Percentiles rank a stretch among this genome's conserved stretches.
Conservation (phyloP, 2,797 vertebrate species). For the Coreius guichenoti region DNA sequence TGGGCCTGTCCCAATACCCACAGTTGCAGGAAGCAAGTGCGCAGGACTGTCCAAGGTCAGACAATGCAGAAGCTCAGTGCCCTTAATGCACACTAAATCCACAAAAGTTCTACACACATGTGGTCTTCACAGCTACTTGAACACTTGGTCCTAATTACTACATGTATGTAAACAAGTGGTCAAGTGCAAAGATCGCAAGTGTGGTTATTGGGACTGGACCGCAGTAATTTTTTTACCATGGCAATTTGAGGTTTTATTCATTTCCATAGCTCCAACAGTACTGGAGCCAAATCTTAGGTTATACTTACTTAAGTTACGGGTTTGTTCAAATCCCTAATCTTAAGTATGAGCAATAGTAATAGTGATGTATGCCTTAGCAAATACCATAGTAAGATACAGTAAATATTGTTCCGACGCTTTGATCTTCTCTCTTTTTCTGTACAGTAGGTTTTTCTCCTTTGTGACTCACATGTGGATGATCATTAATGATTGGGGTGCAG, state of each 20-base stretch:
- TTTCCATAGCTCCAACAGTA: neutral
- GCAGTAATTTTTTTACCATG: neutral
- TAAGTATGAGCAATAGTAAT: neutral
- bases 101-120: neutral
- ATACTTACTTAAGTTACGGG: neutral
- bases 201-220: neutral
- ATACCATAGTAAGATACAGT: neutral
- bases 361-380: neutral
- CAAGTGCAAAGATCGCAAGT: neutral
- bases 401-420: neutral
- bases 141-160: neutral
- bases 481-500: slow-evolving; percentile 25
- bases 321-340: slow-evolving; percentile 4
- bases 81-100: neutral
- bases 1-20: neutral
- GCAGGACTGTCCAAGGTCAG: neutral
- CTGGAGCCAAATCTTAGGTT: neutral
- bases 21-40: neutral
- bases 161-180: neutral
- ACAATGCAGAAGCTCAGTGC: neutral
- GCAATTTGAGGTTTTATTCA: neutral
- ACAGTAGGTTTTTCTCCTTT: neutral
- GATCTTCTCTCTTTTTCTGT: slow-evolving; percentile 10
- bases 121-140: neutral
- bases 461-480: slow-evolving; percentile 16